These are phyloP conservation scores for Phoeniculus purpureus DNA, from an alignment of 2,797 vertebrate species.

Conservation along the genomic window DNA sequence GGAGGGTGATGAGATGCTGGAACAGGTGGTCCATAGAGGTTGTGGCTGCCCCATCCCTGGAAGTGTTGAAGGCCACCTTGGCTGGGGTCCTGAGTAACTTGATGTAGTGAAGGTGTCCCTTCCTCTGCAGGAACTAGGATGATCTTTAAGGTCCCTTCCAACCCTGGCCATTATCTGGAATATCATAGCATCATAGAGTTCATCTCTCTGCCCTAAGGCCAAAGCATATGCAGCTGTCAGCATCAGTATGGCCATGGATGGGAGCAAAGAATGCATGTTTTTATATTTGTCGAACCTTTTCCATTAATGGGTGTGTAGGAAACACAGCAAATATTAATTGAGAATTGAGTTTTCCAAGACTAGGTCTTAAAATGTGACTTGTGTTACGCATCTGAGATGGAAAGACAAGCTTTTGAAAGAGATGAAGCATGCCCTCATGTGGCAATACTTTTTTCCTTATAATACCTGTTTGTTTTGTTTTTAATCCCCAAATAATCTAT, in stretches of 20 bases:
- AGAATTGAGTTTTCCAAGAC: background rate
- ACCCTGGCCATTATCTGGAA: no score
- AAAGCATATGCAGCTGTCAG: background rate
- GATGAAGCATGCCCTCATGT: conserved; percentile 70
- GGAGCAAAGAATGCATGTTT: background rate
- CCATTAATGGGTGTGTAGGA: background rate
- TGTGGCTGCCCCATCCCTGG: no score
- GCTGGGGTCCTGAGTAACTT: no score
- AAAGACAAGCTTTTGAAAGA: conserved; percentile 36
- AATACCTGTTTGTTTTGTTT: conserved; percentile 41
- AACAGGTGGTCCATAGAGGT: no score
- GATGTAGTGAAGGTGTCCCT: no score
- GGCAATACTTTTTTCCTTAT: conserved; percentile 46
- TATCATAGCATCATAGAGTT: background rate
- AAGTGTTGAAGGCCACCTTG: no score
- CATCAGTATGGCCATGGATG: accelerated
- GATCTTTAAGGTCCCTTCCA: no score
- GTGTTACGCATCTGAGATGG: background rate
- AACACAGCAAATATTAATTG: background rate
- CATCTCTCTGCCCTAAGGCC: background rate
- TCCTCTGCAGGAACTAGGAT: no score
- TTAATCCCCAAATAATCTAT: conserved; percentile 27
- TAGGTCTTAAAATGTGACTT: background rate
- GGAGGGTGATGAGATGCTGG: no score
- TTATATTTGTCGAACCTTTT: conserved; percentile 27